A percentile compares a stretch with the other conserved stretches of the same genome.
Conservation (phyloP, 64 coral and sea anemone species). For the Trachythela sp. region DNA sequence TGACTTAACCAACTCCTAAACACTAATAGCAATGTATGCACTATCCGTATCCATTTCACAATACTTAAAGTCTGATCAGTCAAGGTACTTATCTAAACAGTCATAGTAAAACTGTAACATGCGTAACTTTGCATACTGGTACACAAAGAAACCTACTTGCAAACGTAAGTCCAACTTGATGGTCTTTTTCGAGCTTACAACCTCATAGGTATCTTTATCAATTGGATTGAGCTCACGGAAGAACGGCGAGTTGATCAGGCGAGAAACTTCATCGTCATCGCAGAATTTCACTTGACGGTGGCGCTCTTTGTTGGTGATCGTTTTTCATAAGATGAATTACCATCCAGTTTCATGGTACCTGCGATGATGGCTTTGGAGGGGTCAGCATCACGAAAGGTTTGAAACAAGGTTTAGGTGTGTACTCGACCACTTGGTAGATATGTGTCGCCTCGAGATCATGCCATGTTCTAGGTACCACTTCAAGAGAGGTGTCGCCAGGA, state of each 20-base stretch:
- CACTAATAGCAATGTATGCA: too few species aligned
- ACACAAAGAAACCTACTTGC: too few species aligned
- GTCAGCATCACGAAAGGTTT: slow-evolving; percentile 41
- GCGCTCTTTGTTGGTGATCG: background rate
- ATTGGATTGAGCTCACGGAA: slow-evolving; percentile 19
- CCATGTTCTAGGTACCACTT: slow-evolving; percentile 56
- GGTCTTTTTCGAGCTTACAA: too few species aligned
- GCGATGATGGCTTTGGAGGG: slow-evolving; percentile 19
- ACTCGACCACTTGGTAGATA: slow-evolving; percentile 35
- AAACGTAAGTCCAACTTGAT: too few species aligned
- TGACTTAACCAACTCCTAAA: too few species aligned
- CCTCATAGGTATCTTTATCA: slow-evolving; percentile 28
- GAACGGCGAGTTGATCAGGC: background rate
- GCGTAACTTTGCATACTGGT: too few species aligned
- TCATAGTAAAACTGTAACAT: slow-evolving; percentile 49
- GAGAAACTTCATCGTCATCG: background rate
- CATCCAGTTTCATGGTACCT: slow-evolving; percentile 20
- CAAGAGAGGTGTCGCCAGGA: too few species aligned
- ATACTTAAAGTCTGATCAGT: background rate
- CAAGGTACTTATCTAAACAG: slow-evolving; percentile 27
- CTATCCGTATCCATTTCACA: too few species aligned
- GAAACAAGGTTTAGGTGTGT: slow-evolving; percentile 10
- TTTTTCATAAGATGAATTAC: slow-evolving; percentile 1
- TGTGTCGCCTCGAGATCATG: slow-evolving; percentile 19
- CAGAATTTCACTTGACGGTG: background rate